Base-by-base conservation (phyloP, 2,113 vertebrate species). In the Sclerurus mexicanus region DNA sequence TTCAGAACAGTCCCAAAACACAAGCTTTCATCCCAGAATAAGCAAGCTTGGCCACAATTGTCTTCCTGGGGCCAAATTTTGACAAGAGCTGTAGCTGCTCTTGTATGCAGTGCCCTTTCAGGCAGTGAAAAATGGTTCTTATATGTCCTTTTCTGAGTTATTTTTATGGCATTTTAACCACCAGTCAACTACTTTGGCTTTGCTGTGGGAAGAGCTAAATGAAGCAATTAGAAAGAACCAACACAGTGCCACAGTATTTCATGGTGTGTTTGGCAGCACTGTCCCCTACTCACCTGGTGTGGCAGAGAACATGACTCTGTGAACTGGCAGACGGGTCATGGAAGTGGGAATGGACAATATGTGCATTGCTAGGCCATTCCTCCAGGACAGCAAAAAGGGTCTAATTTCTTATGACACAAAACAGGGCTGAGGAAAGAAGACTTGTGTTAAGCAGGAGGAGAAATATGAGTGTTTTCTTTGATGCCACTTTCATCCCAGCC, bases 231-330 rank as follows among this genome's bases (percentile, higher is more conserved):
- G 62, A 18, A 60, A 63, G 81, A 85, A 18, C 18, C 31, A 60
- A 24, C 23, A 37, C 12, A 44, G 30, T 35, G 53, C 27, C 71
- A 21, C 30, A 50, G 1, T 11, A 52, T 72, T 85, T 44, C 22
- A 7, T 23, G 9, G 20, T 53, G n/a, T 58, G 28, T 78, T 89
- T 74, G 31, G 30, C 8, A 5, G 33, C 44, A 44, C 69, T 53
- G 37, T n/a, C 55, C 31, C 14, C 6, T 39, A 4, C 33, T 37
- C 8, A 3, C n/a, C n/a, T 37, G 25, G 1, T 1, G 4, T 4
- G 11, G 50, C 35, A 30, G 20, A 40, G 42, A 9, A 33, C 3
- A 2, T 3, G 37, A 40, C 63, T n/a, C 39, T 50, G 58, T 31
- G 77, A 68, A 49, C 3, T 79, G 62, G n/a, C 56, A 85, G 47